These are phyloP conservation scores for Rhinogobio ventralis DNA, from an alignment of 2,797 vertebrate species.

Conservation along the genomic window DNA sequence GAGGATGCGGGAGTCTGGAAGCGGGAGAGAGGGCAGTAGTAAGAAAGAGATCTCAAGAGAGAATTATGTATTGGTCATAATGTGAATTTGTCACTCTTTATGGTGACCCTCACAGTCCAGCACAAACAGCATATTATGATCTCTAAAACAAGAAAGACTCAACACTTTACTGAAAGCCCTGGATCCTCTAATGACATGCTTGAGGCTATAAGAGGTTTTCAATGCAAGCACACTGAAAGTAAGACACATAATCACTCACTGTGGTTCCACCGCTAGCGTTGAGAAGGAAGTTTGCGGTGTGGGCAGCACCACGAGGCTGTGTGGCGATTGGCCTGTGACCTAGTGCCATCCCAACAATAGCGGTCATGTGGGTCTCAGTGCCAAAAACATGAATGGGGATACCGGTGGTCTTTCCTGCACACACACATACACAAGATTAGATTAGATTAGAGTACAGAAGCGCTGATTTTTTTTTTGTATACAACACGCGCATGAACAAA, in stretches of 20 bases:
- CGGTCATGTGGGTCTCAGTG: conserved; percentile 98
- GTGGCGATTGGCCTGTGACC: conserved; percentile 93
- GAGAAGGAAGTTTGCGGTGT: conserved; percentile 98
- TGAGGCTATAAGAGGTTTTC: conserved; percentile 34
- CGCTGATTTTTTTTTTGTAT: background rate
- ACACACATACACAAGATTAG: conserved; percentile 3
- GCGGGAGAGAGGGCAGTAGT: background rate
- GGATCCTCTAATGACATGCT: conserved; percentile 26
- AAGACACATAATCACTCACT: conserved; percentile 43
- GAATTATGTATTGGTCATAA: background rate
- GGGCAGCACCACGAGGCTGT: conserved; percentile 88
- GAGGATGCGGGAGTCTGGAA: conserved; percentile 89
- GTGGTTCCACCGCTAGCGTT: conserved; percentile 88
- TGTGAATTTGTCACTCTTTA: background rate
- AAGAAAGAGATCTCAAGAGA: background rate
- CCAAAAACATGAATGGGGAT: conserved; percentile 98
- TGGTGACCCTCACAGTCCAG: background rate
- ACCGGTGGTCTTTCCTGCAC: conserved; percentile 93
- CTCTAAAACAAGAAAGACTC: conserved; percentile 17
- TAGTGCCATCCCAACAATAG: conserved; percentile 97
- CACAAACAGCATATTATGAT: background rate
- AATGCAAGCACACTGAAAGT: conserved; percentile 13
- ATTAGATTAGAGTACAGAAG: background rate
- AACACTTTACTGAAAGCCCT: conserved; percentile 7
- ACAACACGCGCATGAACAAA: conserved; percentile 19